A percentile compares a stretch with the other conserved stretches of the same genome.
Conservation (phyloP, 2,888 invertebrate genomes). For the Julus scandinavius region DNA sequence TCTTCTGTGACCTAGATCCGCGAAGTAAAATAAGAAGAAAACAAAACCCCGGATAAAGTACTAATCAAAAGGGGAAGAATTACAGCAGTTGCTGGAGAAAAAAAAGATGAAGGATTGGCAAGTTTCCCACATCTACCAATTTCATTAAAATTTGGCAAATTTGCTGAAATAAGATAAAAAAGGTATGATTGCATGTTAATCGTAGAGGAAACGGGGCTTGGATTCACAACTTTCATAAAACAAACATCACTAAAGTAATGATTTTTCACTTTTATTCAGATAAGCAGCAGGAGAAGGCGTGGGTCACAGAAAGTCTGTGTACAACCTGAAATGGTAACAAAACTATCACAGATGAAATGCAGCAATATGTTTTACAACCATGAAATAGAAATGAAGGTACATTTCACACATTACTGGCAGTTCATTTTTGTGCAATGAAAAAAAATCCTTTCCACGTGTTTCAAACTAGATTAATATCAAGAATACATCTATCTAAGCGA, state of each 20-base stretch:
- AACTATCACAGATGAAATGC: conserved; percentile 45
- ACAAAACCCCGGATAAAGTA: conserved; percentile 20
- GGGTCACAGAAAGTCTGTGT: conserved; percentile 44
- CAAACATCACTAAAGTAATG: background rate
- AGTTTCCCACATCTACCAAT: background rate
- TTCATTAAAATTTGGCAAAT: background rate
- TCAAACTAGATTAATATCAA: conserved; percentile 10
- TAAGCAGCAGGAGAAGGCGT: conserved; percentile 34
- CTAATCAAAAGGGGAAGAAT: conserved; percentile 1
- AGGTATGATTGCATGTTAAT: background rate
- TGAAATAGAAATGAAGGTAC: background rate
- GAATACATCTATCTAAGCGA: background rate
- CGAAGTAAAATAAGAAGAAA: conserved; percentile 39
- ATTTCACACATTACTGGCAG: background rate
- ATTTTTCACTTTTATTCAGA: conserved; percentile 20
- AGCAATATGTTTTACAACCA: background rate
- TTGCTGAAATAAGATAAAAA: conserved; percentile 4
- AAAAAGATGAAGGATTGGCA: background rate
- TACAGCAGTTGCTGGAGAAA: background rate
- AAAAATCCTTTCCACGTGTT: conserved; percentile 3
- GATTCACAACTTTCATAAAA: background rate
- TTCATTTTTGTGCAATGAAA: background rate
- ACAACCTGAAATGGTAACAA: conserved; percentile 46
- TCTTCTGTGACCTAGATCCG: conserved; percentile 26
- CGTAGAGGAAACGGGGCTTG: background rate